Evolutionary conservation across 2,113 vertebrate genomes (phyloP).

Genomic region (Channa maculata): DNA sequence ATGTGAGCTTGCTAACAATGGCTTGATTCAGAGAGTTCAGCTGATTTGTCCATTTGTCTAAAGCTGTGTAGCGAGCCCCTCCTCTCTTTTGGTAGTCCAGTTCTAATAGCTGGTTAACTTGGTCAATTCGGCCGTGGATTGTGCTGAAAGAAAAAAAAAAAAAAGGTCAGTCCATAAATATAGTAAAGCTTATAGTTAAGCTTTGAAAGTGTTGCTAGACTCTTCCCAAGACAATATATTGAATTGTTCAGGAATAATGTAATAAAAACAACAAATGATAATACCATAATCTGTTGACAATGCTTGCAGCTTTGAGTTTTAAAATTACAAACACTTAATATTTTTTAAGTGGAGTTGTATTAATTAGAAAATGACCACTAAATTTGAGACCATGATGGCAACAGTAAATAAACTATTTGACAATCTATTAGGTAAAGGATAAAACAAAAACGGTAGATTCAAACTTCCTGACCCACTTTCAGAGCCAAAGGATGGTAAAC

Average conservation of each 20-base stretch:
- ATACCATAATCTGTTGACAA: not conserved
- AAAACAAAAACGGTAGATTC: not conserved
- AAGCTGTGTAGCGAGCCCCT: constrained; percentile 95
- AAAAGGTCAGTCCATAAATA: too few relatives aligned
- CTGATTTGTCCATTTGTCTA: constrained; percentile 99
- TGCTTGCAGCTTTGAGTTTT: too few relatives aligned
- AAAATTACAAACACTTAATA: too few relatives aligned
- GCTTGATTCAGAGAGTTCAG: constrained; percentile 99
- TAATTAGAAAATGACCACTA: not conserved
- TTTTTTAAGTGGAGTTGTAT: too few relatives aligned
- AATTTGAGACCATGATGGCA: too few relatives aligned
- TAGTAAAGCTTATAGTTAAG: not conserved
- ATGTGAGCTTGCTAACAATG: constrained; percentile 99
- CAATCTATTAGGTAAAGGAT: not conserved
- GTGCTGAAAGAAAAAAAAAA: constrained; percentile 85
- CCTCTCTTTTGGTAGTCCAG: constrained; percentile 99
- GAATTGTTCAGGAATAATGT: not conserved
- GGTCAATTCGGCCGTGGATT: constrained; percentile 95
- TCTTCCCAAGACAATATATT: too few relatives aligned
- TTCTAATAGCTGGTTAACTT: constrained; percentile 96
- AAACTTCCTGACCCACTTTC: not conserved
- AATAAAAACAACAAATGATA: not conserved
- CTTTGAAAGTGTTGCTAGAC: not conserved
- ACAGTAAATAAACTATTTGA: not conserved
- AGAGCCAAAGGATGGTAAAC: constrained; percentile 20